These are phyloP conservation scores for Drosophila neutralis DNA, from an alignment of 2,888 invertebrate species.

Conservation along the genomic window DNA sequence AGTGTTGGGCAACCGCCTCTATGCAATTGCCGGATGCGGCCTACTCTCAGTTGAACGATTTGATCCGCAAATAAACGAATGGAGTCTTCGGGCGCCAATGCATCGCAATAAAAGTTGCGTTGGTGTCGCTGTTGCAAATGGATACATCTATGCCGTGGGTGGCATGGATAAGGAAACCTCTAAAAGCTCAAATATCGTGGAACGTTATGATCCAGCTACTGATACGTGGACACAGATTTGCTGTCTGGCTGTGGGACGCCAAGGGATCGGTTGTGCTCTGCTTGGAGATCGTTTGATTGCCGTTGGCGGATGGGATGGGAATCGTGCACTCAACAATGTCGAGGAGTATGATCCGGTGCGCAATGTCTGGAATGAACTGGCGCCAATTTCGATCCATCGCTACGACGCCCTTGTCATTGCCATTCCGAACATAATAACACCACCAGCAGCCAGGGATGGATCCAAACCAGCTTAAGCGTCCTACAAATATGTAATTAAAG, in stretches of 20 bases:
- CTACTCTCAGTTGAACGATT: slow-evolving; percentile 97
- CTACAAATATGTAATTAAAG: too few species aligned
- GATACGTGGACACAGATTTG: slow-evolving; percentile 95
- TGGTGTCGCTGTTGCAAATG: slow-evolving; percentile 93
- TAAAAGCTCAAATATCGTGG: too few species aligned
- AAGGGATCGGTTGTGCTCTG: slow-evolving; percentile 94
- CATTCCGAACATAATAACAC: slow-evolving; percentile 81
- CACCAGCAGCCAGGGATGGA: background rate
- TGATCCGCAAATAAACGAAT: slow-evolving; percentile 89
- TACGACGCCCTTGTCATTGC: slow-evolving; percentile 95
- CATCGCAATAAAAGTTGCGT: slow-evolving; percentile 92
- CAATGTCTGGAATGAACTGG: slow-evolving; percentile 91
- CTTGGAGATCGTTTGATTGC: slow-evolving; percentile 91
- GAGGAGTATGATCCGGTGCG: slow-evolving; percentile 94
- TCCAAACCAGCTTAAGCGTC: background rate
- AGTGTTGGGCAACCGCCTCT: slow-evolving; percentile 92
- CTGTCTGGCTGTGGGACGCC: slow-evolving; percentile 92
- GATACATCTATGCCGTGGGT: slow-evolving; percentile 95
- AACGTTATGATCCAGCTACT: slow-evolving; percentile 91
- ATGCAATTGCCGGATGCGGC: slow-evolving; percentile 95
- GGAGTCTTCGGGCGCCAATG: slow-evolving; percentile 95
- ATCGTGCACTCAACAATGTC: slow-evolving; percentile 92
- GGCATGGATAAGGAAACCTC: too few species aligned
- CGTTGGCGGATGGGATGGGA: slow-evolving; percentile 96
- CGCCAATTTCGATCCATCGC: slow-evolving; percentile 92